These are phyloP conservation scores for Pinctada fucata DNA, from an alignment of 2,888 invertebrate species.

Conservation along the genomic window DNA sequence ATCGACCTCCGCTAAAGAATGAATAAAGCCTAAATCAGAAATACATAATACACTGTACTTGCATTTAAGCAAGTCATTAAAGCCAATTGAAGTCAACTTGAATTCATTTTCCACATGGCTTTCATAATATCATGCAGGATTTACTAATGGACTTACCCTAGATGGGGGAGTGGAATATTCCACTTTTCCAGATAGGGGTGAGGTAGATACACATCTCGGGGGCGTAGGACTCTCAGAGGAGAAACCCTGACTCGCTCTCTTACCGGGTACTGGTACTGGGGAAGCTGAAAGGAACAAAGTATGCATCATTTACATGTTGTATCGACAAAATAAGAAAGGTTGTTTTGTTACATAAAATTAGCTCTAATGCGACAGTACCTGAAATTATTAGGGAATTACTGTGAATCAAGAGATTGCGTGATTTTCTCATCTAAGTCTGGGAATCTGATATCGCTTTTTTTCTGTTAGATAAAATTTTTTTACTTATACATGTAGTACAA, in stretches of 20 bases:
- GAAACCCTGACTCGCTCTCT: slow-evolving; percentile 59
- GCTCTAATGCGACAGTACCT: no score
- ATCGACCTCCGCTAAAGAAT: no score
- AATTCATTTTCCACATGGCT: no score
- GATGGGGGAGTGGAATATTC: slow-evolving; percentile 54
- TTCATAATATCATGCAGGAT: no score
- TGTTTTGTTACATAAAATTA: no score
- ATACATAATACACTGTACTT: no score
- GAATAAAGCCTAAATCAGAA: no score
- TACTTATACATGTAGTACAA: not conserved
- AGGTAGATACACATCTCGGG: slow-evolving; percentile 65
- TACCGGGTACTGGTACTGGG: slow-evolving; percentile 73
- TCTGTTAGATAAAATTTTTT: not conserved
- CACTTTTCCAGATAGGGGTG: slow-evolving; percentile 66
- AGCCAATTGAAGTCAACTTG: no score
- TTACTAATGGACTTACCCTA: slow-evolving; percentile 13
- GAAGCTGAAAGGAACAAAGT: slow-evolving; percentile 58
- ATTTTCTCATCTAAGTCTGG: not conserved
- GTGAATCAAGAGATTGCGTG: no score
- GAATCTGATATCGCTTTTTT: not conserved
- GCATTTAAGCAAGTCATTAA: no score
- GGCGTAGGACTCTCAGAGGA: slow-evolving; percentile 69
- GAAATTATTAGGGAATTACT: no score
- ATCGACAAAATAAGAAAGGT: not conserved
- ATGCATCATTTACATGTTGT: not conserved